Conservation (phyloP, 1,140 invertebrate species). For the Phymorhynchus buccinoides region DNA sequence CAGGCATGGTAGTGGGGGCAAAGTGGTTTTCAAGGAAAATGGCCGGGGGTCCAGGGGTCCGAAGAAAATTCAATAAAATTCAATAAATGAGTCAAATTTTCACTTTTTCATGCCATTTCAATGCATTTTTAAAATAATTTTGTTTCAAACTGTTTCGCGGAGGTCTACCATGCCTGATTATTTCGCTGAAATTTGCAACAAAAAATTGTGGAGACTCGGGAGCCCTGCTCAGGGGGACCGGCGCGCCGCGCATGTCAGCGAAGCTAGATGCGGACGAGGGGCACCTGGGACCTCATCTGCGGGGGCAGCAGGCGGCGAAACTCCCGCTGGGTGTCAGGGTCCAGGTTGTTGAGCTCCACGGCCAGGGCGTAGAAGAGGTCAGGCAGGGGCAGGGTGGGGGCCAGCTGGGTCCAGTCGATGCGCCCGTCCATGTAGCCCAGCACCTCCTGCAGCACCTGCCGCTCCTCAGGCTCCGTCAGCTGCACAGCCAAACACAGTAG, state of each 20-base stretch:
- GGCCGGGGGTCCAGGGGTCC: too few species aligned
- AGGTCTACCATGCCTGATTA: too few species aligned
- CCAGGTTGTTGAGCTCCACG: constrained; percentile 4
- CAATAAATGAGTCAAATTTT: too few species aligned
- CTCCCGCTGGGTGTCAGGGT: constrained; percentile 22
- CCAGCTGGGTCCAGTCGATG: constrained; percentile 30
- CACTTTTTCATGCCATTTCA: too few species aligned
- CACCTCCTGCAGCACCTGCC: constrained; percentile 32
- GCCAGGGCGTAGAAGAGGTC: constrained; percentile 39
- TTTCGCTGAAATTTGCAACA: neutral
- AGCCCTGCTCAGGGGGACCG: too few species aligned
- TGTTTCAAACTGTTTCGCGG: too few species aligned
- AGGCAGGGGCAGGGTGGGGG: neutral
- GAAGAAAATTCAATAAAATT: too few species aligned
- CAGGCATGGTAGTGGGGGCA: too few species aligned
- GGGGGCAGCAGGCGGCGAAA: constrained; percentile 27
- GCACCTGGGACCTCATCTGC: constrained; percentile 32
- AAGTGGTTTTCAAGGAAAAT: too few species aligned
- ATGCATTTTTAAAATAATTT: too few species aligned
- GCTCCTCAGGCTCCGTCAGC: constrained; percentile 39
- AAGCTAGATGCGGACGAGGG: neutral
- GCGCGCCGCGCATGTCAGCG: too few species aligned
- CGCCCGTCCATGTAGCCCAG: constrained; percentile 38
- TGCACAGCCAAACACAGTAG: neutral
- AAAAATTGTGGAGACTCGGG: neutral